Conservation (phyloP, 2,113 vertebrate genomes). For the Petromus typicus region DNA sequence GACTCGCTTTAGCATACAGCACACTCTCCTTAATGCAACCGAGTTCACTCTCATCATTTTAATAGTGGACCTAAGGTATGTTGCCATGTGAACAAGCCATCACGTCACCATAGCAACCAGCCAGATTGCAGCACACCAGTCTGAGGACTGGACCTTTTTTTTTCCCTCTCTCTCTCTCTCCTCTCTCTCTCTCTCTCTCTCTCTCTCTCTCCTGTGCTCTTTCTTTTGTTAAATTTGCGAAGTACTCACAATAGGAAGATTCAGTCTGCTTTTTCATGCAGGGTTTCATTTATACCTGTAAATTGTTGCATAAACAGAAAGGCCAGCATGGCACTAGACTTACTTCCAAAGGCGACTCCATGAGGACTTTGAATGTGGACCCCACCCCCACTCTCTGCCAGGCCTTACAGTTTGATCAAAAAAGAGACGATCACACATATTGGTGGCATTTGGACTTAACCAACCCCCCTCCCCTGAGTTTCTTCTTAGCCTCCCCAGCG, state of each 20-base stretch:
- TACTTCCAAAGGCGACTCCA: slow-evolving; percentile 84
- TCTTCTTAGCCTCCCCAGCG: slow-evolving; percentile 80
- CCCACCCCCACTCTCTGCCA: slow-evolving; percentile 80
- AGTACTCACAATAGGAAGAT: slow-evolving; percentile 88
- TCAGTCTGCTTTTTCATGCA: slow-evolving; percentile 84
- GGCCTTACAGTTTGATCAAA: slow-evolving; percentile 85
- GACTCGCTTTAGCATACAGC: slow-evolving; percentile 71
- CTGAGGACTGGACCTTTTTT: slow-evolving; percentile 86
- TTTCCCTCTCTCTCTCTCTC: no score
- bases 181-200: not conserved
- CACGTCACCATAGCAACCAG: slow-evolving; percentile 98
- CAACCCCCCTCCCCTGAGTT: slow-evolving; percentile 81
- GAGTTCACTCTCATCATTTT: slow-evolving; percentile 93
- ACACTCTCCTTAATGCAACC: slow-evolving; percentile 79
- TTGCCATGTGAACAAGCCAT: slow-evolving; percentile 99
- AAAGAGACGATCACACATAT: slow-evolving; percentile 82
- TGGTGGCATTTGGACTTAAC: slow-evolving; percentile 85
- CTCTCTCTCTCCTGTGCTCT: slow-evolving; percentile 78
- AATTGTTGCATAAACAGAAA: slow-evolving; percentile 89
- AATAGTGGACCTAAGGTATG: slow-evolving; percentile 98
- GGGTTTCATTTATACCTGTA: slow-evolving; percentile 87
- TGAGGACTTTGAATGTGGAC: slow-evolving; percentile 86
- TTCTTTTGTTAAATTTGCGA: slow-evolving; percentile 90
- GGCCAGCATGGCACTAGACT: slow-evolving; percentile 79
- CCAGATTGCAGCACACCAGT: slow-evolving; percentile 94